Evolutionary conservation across 2,888 invertebrate species (phyloP).

Genomic region (Alsophila aescularia): DNA sequence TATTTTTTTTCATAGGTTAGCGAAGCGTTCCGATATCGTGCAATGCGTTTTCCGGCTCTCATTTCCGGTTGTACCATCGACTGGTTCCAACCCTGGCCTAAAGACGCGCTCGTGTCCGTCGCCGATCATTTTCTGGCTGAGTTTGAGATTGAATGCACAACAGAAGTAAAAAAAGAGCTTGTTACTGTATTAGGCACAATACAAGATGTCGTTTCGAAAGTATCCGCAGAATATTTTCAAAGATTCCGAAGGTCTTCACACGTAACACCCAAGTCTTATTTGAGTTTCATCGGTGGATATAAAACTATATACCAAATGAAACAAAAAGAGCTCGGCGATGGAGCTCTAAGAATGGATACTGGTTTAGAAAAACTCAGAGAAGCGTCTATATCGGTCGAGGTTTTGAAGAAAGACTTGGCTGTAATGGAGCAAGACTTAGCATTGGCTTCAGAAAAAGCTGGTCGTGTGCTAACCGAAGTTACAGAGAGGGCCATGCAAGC

Average conservation of each 20-base stretch:
- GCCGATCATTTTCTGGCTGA: slow-evolving; percentile 95
- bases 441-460: slow-evolving; percentile 96
- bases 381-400: slow-evolving; percentile 96
- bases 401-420: slow-evolving; percentile 95
- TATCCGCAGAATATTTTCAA: slow-evolving; percentile 94
- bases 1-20: slow-evolving; percentile 87
- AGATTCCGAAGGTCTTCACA: slow-evolving; percentile 96
- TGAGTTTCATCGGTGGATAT: slow-evolving; percentile 97
- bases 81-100: slow-evolving; percentile 99
- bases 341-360: slow-evolving; percentile 97
- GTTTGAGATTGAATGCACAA: slow-evolving; percentile 94
- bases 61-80: slow-evolving; percentile 99
- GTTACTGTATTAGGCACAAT: slow-evolving; percentile 96
- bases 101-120: slow-evolving; percentile 96
- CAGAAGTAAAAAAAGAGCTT: slow-evolving; percentile 92
- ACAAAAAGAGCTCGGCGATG: slow-evolving; percentile 94
- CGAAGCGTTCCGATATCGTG: slow-evolving; percentile 96
- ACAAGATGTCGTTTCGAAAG: slow-evolving; percentile 95
- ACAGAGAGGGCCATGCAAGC: slow-evolving; percentile 97
- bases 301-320: slow-evolving; percentile 96
- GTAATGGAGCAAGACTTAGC: slow-evolving; percentile 97
- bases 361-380: slow-evolving; percentile 97
- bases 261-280: slow-evolving; percentile 98
- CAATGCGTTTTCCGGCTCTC: slow-evolving; percentile 96
- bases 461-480: slow-evolving; percentile 93